Evolutionary conservation across 2,113 vertebrate genomes (phyloP), one percentile per base, ranked within the genome.

Genomic region (Mixornis gularis): DNA sequence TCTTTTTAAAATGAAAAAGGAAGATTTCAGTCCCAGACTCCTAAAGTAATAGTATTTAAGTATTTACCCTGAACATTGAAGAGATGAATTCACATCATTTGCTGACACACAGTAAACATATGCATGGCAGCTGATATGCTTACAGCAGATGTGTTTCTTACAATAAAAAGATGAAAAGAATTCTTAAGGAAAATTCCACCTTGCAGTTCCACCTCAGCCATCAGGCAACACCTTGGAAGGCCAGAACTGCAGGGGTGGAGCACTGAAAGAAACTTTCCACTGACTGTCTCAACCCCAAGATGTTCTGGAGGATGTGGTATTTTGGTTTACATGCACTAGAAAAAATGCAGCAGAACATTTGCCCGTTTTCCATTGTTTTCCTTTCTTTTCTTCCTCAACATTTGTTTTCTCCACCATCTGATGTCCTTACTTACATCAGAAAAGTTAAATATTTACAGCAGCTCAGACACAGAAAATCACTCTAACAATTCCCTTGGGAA

Each of bases 211-310:
- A 17, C 21, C 27, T 49, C 5, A 66, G 66, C 27, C 34, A 58
- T 24, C 46, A 48, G 38, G 17, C 22, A 44, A 2, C 8, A 17
- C 24, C n/a, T 24, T 3, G 12, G 16, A 48, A 51, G 0, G 4
- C 22, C 76, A 63, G 19, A 38, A 40, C 6, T 18, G 14, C 29
- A 48, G 18, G 43, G 15, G 12, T 9, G 2, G 6, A 52, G 26
- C 14, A n/a, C 21, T 12, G 36, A n/a, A 34, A 48, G 27, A 49
- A 71, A 9, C 22, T 7, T 81, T 8, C 12, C 34, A 22, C 6
- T 48, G 44, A 20, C 19, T 29, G 8, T 12, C 49, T 65, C 40
- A 16, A 6, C 13, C 3, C 1, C 0, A 0, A n/a, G 20, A 21
- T 21, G 2, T 48, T 63, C 21, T 10, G n/a, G 18, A 16, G 17